These are phyloP conservation scores for Balanococcus diminutus DNA, from an alignment of 2,888 invertebrate genomes.

Conservation along the genomic window DNA sequence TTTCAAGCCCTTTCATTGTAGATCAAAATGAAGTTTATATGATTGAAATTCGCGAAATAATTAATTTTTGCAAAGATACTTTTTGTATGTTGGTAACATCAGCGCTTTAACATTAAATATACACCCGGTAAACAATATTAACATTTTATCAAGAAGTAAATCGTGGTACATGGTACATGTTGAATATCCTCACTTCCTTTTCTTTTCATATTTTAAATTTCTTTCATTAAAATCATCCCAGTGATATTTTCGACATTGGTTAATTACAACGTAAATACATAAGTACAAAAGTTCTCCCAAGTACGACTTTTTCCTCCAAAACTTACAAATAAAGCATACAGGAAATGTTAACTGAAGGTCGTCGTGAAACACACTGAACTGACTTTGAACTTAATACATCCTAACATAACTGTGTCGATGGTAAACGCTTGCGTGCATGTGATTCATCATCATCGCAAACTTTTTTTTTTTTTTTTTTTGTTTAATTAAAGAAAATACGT, in stretches of 20 bases:
- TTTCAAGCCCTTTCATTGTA: too few species aligned
- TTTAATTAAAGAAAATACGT: background rate
- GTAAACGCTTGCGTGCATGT: conserved; percentile 1
- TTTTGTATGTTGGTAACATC: too few species aligned
- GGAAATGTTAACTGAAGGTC: conserved; percentile 22
- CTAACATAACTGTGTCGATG: background rate
- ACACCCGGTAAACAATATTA: background rate
- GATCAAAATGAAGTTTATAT: too few species aligned
- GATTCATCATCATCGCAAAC: background rate
- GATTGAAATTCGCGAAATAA: too few species aligned
- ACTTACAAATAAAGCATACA: background rate
- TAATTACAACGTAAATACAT: background rate
- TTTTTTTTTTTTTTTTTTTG: background rate
- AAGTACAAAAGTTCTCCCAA: background rate
- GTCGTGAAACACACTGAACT: background rate
- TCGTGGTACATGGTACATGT: background rate
- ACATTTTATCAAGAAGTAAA: background rate
- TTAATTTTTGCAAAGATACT: too few species aligned
- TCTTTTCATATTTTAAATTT: background rate
- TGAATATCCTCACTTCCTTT: background rate
- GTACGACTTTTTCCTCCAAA: background rate
- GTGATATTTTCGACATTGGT: background rate
- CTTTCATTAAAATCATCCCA: background rate
- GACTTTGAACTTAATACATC: conserved; percentile 17
- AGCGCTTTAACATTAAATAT: too few species aligned